These are phyloP conservation scores for Catagonus wagneri DNA, from an alignment of 2,113 vertebrate species.

Conservation along the genomic window DNA sequence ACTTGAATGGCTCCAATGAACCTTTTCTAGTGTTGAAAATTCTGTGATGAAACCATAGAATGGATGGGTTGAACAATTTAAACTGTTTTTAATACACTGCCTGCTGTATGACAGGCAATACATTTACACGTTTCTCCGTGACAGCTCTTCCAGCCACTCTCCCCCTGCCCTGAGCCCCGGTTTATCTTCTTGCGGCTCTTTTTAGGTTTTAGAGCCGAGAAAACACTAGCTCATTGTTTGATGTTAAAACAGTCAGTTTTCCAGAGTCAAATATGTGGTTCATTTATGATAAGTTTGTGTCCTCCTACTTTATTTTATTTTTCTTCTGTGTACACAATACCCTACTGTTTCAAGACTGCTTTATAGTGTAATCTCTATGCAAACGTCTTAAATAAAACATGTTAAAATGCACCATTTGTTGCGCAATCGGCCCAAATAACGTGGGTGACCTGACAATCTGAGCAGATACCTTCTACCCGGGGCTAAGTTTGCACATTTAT, in stretches of 20 bases:
- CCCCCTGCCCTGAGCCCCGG: background rate
- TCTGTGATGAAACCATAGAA: background rate
- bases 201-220: slow-evolving; percentile 24
- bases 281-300: slow-evolving; percentile 36
- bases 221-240: slow-evolving; percentile 57
- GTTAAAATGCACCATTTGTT: background rate
- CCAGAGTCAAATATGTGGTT: background rate
- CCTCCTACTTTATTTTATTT: slow-evolving; percentile 14
- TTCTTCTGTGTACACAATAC: slow-evolving; percentile 19
- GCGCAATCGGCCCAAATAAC: background rate
- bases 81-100: background rate
- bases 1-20: background rate
- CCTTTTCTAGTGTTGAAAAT: background rate
- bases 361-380: background rate
- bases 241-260: slow-evolving; percentile 39
- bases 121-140: background rate
- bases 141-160: background rate
- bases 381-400: slow-evolving; percentile 10
- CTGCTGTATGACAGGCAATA: background rate
- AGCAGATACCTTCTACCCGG: background rate
- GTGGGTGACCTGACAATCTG: background rate
- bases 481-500: background rate
- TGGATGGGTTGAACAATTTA: background rate
- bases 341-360: slow-evolving; percentile 43
- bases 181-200: slow-evolving; percentile 8